Evolutionary conservation across 2,113 vertebrate species (phyloP).

Genomic region (Alectura lathami): DNA sequence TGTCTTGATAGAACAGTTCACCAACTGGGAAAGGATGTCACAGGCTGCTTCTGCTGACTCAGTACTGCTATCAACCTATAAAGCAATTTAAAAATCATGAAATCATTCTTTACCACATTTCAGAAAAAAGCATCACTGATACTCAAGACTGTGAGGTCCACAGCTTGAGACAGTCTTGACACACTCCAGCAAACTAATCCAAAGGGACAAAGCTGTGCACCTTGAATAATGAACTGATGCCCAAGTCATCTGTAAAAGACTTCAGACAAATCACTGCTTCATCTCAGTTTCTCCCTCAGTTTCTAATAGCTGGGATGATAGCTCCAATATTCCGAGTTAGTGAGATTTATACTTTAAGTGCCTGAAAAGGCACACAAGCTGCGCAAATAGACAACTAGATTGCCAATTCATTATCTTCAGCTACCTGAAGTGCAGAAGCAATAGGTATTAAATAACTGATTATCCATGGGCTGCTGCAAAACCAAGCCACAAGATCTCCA

Average conservation of each 20-base stretch:
- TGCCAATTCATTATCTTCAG: background rate
- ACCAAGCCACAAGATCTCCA: background rate
- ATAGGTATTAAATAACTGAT: background rate
- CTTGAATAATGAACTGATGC: background rate
- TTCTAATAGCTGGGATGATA: background rate
- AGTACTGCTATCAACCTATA: conserved; percentile 88
- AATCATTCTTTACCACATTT: background rate
- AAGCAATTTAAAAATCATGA: background rate
- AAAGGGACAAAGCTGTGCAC: background rate
- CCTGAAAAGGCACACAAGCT: background rate
- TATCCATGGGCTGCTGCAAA: background rate
- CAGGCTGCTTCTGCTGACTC: conserved; percentile 91
- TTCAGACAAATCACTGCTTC: background rate
- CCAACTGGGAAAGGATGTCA: conserved; percentile 90
- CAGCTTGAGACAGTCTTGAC: background rate
- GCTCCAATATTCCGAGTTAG: background rate
- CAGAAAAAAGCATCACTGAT: background rate
- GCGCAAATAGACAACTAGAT: background rate
- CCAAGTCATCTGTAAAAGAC: background rate
- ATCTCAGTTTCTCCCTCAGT: background rate
- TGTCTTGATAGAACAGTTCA: conserved; percentile 91
- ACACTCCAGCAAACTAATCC: background rate
- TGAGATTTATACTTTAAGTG: background rate
- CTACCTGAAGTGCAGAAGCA: background rate
- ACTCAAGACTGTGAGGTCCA: background rate